Evolutionary conservation across 2,113 vertebrate genomes (phyloP).

Genomic region (Ameiurus melas): DNA sequence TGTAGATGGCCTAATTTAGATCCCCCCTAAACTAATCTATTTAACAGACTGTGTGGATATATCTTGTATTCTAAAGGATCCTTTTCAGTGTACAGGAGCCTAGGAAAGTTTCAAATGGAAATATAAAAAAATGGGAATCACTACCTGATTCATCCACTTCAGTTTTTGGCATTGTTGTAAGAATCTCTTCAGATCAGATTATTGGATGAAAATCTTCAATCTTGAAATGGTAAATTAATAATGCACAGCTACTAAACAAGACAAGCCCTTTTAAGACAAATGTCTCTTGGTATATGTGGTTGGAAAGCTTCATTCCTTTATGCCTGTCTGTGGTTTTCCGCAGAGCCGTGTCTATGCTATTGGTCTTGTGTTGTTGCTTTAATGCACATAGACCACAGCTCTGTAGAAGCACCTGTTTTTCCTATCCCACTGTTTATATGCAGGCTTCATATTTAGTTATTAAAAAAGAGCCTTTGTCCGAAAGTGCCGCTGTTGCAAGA

Average conservation of each 20-base stretch:
- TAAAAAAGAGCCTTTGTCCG: background rate
- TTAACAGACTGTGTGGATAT: background rate
- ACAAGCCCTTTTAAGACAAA: conserved; percentile 18
- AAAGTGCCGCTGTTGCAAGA: background rate
- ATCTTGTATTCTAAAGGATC: background rate
- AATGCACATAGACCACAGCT: background rate
- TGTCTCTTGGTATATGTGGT: conserved; percentile 10
- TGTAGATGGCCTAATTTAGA: background rate
- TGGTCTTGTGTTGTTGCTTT: conserved; percentile 15
- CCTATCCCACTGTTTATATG: conserved; percentile 27
- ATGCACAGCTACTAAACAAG: conserved; percentile 1
- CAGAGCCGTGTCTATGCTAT: background rate
- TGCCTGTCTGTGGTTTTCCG: conserved; percentile 20
- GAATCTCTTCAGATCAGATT: background rate
- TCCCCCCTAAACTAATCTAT: background rate
- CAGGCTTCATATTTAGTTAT: conserved; percentile 14
- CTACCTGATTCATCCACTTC: background rate
- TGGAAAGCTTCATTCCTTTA: background rate
- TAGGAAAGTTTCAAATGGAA: background rate
- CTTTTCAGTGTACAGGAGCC: background rate
- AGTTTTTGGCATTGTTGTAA: background rate
- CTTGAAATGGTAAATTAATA: conserved; percentile 10
- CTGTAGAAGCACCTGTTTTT: background rate
- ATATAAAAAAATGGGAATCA: background rate
- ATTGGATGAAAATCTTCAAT: background rate